These are phyloP conservation scores for Platysteira castanea DNA, from an alignment of 2,113 vertebrate genomes.

Conservation along the genomic window DNA sequence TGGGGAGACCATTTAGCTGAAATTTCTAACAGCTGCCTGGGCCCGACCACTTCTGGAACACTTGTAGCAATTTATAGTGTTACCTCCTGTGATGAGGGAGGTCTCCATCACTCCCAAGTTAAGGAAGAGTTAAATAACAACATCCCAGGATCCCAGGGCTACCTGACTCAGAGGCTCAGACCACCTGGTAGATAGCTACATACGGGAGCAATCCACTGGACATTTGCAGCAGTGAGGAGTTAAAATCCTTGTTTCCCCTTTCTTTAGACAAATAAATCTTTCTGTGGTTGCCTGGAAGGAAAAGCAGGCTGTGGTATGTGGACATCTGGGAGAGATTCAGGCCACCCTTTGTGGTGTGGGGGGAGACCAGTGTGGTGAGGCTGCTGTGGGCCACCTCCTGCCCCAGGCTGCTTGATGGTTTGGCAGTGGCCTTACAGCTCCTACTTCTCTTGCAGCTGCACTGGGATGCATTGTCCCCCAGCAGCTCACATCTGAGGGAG, in stretches of 20 bases:
- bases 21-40: neutral
- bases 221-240: neutral
- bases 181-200: neutral
- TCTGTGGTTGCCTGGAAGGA: slow-evolving; percentile 28
- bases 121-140: neutral
- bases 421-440: neutral
- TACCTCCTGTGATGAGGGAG: neutral
- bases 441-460: neutral
- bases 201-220: neutral
- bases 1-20: neutral
- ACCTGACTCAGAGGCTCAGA: neutral
- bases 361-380: neutral
- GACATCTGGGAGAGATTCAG: slow-evolving; percentile 26
- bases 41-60: neutral
- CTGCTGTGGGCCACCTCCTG: neutral
- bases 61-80: neutral
- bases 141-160: neutral
- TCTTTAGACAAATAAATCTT: slow-evolving; percentile 52
- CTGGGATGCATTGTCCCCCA: neutral
- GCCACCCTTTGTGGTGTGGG: neutral
- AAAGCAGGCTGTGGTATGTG: slow-evolving; percentile 32
- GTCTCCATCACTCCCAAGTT: neutral
- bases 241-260: slow-evolving; percentile 26
- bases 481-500: neutral
- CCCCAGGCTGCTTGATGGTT: neutral